Conservation (phyloP, 2,797 vertebrate genomes). For the Acrossocheilus wenchowensis region DNA sequence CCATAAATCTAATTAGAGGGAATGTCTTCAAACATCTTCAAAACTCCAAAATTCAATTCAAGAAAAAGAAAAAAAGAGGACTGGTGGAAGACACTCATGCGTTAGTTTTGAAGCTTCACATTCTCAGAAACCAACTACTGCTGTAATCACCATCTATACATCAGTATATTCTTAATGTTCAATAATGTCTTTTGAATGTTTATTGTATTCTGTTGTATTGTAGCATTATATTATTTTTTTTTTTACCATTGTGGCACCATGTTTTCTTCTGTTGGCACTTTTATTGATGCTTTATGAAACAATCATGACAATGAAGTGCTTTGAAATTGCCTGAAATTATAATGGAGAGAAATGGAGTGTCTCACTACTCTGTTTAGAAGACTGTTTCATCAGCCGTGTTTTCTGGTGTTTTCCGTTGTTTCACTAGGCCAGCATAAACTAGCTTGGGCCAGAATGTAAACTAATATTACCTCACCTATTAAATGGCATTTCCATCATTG, state of each 20-base stretch:
- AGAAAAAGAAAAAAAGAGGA: neutral
- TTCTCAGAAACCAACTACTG: neutral
- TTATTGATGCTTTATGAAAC: neutral
- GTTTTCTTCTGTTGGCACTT: neutral
- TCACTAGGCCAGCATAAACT: neutral
- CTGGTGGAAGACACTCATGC: neutral
- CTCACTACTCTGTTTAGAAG: neutral
- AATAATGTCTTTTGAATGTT: neutral
- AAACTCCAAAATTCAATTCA: neutral
- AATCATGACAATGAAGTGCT: neutral
- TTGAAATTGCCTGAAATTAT: neutral
- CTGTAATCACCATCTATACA: conserved; percentile 1
- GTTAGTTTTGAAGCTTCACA: neutral
- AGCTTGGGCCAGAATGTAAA: neutral
- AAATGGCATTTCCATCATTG: neutral
- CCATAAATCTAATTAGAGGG: neutral
- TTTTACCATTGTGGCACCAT: neutral
- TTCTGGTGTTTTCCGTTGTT: neutral
- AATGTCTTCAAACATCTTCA: conserved; percentile 10
- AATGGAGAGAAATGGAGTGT: neutral
- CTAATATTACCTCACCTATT: neutral
- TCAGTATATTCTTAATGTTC: neutral
- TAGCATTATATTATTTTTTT: neutral
- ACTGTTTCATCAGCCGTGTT: neutral
- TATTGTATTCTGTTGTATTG: neutral